phyloP scores from a whole-genome alignment of 2,113 vertebrate genomes.

The Oncorhynchus mykiss region DNA sequence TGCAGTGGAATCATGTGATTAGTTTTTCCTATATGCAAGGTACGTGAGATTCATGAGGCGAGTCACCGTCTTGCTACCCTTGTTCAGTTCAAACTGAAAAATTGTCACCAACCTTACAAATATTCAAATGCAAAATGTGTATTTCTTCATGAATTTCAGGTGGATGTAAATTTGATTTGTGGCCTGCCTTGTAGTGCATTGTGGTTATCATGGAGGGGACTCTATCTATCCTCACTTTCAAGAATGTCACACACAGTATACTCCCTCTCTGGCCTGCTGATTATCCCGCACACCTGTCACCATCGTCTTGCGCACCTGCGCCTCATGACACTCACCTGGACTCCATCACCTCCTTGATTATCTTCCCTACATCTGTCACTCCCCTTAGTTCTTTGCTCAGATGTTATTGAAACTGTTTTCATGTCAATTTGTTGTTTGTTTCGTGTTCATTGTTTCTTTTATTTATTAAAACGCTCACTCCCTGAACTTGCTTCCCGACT shows the following conservation, averaged over 20 bases:
- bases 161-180: slow-evolving; percentile 13
- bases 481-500: too few species aligned
- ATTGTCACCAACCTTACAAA: background rate
- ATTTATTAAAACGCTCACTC: too few species aligned
- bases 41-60: background rate
- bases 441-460: too few species aligned
- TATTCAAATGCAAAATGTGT: slow-evolving; percentile 14
- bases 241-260: background rate
- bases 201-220: background rate
- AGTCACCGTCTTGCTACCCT: background rate
- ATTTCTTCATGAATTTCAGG: slow-evolving; percentile 8
- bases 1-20: background rate
- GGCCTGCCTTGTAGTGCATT: background rate
- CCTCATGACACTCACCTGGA: too few species aligned
- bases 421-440: too few species aligned
- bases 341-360: too few species aligned
- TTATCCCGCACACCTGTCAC: too few species aligned
- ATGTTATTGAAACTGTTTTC: too few species aligned
- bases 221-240: background rate
- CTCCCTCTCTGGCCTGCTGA: too few species aligned
- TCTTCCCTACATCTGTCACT: too few species aligned
- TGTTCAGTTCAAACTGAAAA: slow-evolving; percentile 8
- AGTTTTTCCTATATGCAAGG: background rate
- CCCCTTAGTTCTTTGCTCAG: too few species aligned
- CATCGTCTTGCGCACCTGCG: too few species aligned